Evolutionary conservation across 1,140 invertebrate genomes (phyloP).

Genomic region (Drosophila mayri): DNA sequence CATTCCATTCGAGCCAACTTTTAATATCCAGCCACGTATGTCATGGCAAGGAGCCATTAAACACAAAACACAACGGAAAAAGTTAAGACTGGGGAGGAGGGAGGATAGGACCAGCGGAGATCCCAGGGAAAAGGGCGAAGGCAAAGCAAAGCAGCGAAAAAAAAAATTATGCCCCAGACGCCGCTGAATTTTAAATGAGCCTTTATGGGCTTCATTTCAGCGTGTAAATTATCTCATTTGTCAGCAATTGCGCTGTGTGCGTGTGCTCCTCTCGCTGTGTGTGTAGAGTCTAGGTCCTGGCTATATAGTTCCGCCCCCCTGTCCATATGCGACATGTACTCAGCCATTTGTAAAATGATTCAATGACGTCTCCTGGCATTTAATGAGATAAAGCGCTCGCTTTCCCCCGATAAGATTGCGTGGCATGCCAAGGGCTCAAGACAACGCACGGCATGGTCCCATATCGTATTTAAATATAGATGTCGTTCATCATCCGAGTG

Average conservation of each 20-base stretch:
- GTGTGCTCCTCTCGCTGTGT: slow-evolving; percentile 37
- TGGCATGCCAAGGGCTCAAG: slow-evolving; percentile 41
- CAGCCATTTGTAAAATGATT: slow-evolving; percentile 81
- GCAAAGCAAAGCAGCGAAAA: slow-evolving; percentile 67
- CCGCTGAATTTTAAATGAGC: slow-evolving; percentile 83
- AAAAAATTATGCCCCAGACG: slow-evolving; percentile 82
- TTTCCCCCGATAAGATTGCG: slow-evolving; percentile 65
- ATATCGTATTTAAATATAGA: slow-evolving; percentile 46
- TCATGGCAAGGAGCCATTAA: slow-evolving; percentile 82
- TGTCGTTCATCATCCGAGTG: slow-evolving; percentile 44
- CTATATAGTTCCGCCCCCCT: slow-evolving; percentile 16
- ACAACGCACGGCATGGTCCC: slow-evolving; percentile 32
- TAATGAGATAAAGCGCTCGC: slow-evolving; percentile 76
- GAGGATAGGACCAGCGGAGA: background rate
- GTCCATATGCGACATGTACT: slow-evolving; percentile 73
- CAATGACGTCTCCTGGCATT: slow-evolving; percentile 78
- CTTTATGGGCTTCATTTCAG: slow-evolving; percentile 84
- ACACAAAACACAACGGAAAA: slow-evolving; percentile 62
- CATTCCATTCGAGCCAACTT: slow-evolving; percentile 31
- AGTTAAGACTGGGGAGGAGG: background rate
- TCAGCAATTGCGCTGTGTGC: slow-evolving; percentile 77
- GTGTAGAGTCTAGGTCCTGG: slow-evolving; percentile 49
- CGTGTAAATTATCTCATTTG: slow-evolving; percentile 84
- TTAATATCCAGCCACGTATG: slow-evolving; percentile 82
- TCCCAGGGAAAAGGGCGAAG: slow-evolving; percentile 15